Evolutionary conservation across 2,113 vertebrate species (phyloP).

Genomic region (Notiomystis cincta): DNA sequence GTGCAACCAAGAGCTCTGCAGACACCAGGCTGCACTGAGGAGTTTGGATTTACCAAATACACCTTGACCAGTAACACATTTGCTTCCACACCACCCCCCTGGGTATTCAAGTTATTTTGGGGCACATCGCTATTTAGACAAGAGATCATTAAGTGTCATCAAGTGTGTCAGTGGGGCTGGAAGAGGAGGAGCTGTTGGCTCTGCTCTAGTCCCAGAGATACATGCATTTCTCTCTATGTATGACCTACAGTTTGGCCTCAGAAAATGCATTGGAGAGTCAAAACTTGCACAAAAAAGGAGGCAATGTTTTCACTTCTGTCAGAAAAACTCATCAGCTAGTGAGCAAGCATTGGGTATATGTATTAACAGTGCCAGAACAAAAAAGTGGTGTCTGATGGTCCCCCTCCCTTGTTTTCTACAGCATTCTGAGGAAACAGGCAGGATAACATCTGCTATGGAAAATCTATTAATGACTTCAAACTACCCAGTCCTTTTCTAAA

Average conservation of each 20-base stretch:
- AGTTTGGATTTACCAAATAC: neutral
- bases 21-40: neutral
- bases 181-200: neutral
- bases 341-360: neutral
- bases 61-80: accelerated
- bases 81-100: accelerated
- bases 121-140: neutral
- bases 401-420: neutral
- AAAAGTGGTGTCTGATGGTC: neutral
- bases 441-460: neutral
- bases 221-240: neutral
- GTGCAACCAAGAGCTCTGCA: neutral
- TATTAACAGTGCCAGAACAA: neutral
- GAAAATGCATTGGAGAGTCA: neutral
- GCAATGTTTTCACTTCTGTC: neutral
- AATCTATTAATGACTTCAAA: neutral
- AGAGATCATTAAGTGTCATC: slow-evolving; percentile 4
- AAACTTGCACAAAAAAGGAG: neutral
- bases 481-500: neutral
- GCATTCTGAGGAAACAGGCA: neutral
- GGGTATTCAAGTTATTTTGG: neutral
- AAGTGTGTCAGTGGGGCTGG: neutral
- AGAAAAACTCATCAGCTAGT: neutral
- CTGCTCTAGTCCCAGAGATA: neutral
- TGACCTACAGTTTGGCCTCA: neutral